phyloP scores from a whole-genome alignment of 1,140 invertebrate genomes.

The Bilobella aurantiaca region DNA sequence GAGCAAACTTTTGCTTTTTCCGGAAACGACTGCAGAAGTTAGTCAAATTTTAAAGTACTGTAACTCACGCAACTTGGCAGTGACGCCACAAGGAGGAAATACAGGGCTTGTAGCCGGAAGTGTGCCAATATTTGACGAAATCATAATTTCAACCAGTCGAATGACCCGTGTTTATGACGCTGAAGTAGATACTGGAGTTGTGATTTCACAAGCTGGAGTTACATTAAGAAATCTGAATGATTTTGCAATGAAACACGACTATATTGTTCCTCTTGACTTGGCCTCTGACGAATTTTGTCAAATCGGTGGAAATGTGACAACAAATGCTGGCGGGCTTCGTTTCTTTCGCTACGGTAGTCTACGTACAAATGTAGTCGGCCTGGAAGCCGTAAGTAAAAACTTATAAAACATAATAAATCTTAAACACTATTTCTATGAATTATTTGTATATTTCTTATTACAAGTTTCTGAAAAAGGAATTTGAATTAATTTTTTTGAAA shows the following conservation, averaged over 20 bases:
- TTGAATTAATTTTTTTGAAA: background rate
- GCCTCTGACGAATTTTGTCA: constrained; percentile 94
- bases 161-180: constrained; percentile 79
- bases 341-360: constrained; percentile 88
- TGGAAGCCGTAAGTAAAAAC: constrained; percentile 65
- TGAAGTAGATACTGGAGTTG: constrained; percentile 64
- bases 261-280: constrained; percentile 93
- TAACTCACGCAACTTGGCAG: constrained; percentile 67
- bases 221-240: constrained; percentile 76
- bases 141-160: constrained; percentile 70
- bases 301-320: constrained; percentile 94
- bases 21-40: constrained; percentile 75
- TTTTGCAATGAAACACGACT: constrained; percentile 54
- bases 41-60: constrained; percentile 76
- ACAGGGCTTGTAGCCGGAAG: constrained; percentile 85
- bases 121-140: constrained; percentile 93
- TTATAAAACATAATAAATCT: background rate
- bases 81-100: constrained; percentile 85
- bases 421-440: constrained; percentile 1
- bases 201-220: constrained; percentile 84
- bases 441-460: background rate
- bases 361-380: constrained; percentile 77
- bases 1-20: constrained; percentile 49
- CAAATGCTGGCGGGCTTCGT: constrained; percentile 72
- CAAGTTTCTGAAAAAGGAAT: background rate